Evolutionary conservation across 2,797 vertebrate genomes (phyloP), one percentile per base, ranked within the genome.

Genomic region (Characodon lateralis): DNA sequence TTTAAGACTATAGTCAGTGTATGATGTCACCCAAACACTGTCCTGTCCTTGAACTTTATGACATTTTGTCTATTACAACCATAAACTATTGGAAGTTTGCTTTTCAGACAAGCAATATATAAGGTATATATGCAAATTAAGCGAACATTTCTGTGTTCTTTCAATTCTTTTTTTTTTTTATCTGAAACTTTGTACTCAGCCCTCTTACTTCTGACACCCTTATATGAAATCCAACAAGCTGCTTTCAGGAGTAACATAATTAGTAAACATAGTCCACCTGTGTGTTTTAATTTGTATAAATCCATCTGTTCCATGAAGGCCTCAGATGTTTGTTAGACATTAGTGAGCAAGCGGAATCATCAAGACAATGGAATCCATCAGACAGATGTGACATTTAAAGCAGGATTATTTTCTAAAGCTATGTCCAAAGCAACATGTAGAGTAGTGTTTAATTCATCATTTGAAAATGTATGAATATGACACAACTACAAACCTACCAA

Each of bases 1-100:
- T 85, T 89, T 82, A 77, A 77, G 82, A 89, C 81, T 87, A 65
- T 68, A 78, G 79, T 77, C 63, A 56, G 83, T 72, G 61, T 76
- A 76, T 72, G 88, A 59, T 63, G 80, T 71, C 76, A 81, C 63
- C 55, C 71, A 79, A 74, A 70, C 84, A 83, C 69, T 72, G 72
- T 81, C 79, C 76, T 80, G 78, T 83, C 10, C 22, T 13, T 43
- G 2, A 22, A 22, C 6, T n/a, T 68, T 68, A 43, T 68, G 20
- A 43, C 31, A 20, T 63, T 61, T 18, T 63, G 31, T 63, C 61
- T 18, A 35, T 35, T 18, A 63, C 3, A 35, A 8, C 31, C 59
- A 63, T 39, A 24, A 41, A 68, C 22, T n/a, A 46, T 13, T 43
- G 5, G 8, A 41, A 26, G 43, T 43, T 43, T 43, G 4, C n/a